phyloP scores from a whole-genome alignment of 2,113 vertebrate species.

The Gavialis gangeticus region DNA sequence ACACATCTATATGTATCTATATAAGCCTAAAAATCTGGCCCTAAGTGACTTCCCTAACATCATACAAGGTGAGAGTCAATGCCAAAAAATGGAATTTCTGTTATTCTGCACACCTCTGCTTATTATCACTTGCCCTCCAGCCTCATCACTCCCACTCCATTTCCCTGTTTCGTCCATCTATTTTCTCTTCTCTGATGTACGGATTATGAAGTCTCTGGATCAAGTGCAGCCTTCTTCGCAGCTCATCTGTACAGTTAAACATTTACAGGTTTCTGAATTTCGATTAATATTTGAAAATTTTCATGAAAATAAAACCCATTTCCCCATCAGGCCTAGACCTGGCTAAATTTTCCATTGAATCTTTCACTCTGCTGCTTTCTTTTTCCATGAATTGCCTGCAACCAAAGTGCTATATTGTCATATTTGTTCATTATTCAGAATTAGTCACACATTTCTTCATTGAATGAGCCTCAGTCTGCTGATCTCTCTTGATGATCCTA shows the following conservation, averaged over 20 bases:
- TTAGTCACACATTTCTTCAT: background rate
- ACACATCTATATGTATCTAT: background rate
- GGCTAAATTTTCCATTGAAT: constrained; percentile 49
- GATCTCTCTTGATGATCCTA: background rate
- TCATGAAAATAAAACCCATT: background rate
- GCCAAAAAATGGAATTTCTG: constrained; percentile 33
- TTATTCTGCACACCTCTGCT: constrained; percentile 48
- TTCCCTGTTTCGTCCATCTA: constrained; percentile 62
- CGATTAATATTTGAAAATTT: background rate
- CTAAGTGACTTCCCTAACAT: background rate
- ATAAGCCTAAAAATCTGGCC: background rate
- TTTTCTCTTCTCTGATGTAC: constrained; percentile 62
- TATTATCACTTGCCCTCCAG: constrained; percentile 55
- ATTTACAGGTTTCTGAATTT: background rate
- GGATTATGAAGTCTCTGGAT: constrained; percentile 64
- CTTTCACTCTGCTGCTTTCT: constrained; percentile 21
- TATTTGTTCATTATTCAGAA: background rate
- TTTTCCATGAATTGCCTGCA: background rate
- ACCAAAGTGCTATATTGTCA: constrained; percentile 24
- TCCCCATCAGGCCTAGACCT: background rate
- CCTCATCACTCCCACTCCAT: constrained; percentile 45
- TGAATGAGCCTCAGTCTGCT: background rate
- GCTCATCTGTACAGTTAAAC: constrained; percentile 24
- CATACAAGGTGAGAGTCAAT: background rate
- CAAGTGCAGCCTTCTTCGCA: constrained; percentile 11